Conservation (phyloP, 2,113 vertebrate genomes). For the Bubo blakistoni region DNA sequence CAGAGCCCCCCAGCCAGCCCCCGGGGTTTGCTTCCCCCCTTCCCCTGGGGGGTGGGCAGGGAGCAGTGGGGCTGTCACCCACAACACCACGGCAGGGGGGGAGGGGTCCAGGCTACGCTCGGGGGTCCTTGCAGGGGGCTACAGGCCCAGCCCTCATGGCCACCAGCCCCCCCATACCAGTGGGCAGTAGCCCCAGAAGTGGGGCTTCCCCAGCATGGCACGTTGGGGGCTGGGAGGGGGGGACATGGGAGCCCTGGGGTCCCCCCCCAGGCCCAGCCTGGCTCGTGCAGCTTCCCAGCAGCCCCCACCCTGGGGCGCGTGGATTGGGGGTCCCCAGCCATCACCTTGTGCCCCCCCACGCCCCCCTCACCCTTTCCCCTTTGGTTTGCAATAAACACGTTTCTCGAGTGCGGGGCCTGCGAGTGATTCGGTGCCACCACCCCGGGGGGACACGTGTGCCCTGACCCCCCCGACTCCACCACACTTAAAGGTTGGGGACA, state of each 20-base stretch:
- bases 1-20: no score
- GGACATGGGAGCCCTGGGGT: rapidly evolving
- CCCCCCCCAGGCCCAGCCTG: not conserved
- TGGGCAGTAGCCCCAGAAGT: not conserved
- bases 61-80: not conserved
- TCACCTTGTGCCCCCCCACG: rapidly evolving
- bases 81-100: no score
- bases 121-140: not conserved
- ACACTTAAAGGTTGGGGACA: not conserved
- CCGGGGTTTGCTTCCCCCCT: not conserved
- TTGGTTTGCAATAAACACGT: not conserved
- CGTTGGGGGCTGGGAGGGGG: not conserved
- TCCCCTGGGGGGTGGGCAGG: not conserved
- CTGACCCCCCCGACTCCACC: rapidly evolving
- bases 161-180: not conserved
- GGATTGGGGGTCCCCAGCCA: not conserved
- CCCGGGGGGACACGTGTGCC: not conserved
- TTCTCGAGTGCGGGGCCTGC: not conserved
- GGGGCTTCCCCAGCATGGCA: not conserved
- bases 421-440: not conserved
- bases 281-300: not conserved
- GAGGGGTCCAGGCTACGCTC: not conserved
- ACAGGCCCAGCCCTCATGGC: not conserved
- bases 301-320: not conserved
- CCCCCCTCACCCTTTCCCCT: not conserved